These are phyloP conservation scores for Coregonus clupeaformis DNA, from an alignment of 2,113 vertebrate genomes.

Conservation along the genomic window DNA sequence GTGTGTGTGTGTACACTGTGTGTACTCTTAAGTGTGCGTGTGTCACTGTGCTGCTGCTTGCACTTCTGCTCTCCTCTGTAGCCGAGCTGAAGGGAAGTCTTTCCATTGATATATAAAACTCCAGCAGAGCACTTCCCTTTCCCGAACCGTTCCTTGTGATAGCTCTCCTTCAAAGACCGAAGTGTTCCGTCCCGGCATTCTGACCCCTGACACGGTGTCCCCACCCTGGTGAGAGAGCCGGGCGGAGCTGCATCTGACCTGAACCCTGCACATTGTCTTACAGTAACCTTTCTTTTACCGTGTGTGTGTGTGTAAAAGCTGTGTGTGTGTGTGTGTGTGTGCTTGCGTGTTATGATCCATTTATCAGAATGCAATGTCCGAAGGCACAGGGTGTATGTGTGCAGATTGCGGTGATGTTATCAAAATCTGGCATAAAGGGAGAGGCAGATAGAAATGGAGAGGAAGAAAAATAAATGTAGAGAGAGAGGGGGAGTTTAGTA, in stretches of 20 bases:
- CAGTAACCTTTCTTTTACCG: too few relatives aligned
- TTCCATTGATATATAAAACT: constrained; percentile 15
- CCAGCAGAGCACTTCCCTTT: constrained; percentile 53
- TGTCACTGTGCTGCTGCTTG: too few relatives aligned
- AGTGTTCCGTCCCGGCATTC: constrained; percentile 46
- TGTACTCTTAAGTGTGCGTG: too few relatives aligned
- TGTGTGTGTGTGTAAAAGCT: constrained; percentile 35
- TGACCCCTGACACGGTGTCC: constrained; percentile 47
- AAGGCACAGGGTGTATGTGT: neutral
- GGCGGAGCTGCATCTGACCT: constrained; percentile 50
- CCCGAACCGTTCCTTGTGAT: constrained; percentile 50
- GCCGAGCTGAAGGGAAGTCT: neutral
- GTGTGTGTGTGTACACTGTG: too few relatives aligned
- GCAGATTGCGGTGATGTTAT: too few relatives aligned
- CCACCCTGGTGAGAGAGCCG: constrained; percentile 56
- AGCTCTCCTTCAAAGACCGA: constrained; percentile 61
- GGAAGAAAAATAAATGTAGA: neutral
- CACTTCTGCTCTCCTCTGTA: neutral
- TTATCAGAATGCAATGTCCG: neutral
- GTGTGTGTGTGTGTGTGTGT: neutral
- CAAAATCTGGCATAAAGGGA: too few relatives aligned
- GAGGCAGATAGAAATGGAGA: neutral
- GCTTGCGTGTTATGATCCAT: neutral
- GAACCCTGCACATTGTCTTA: constrained; percentile 29
- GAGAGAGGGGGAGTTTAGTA: neutral